Conservation (phyloP, 37 sponge, comb jelly and placozoan species). For the Eunapius fragilis region DNA sequence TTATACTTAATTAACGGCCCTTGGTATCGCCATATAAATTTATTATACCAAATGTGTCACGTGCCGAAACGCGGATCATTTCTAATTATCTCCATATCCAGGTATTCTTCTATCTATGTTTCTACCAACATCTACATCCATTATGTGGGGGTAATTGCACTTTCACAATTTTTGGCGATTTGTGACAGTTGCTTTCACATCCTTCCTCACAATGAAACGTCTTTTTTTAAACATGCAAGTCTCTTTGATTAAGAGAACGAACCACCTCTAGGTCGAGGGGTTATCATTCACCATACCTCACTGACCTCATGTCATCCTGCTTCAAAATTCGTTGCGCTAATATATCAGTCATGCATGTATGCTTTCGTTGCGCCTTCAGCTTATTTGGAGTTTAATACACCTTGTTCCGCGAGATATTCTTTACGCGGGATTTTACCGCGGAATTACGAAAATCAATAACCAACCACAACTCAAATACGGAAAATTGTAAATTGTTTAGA, state of each 20-base stretch:
- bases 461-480: not conserved
- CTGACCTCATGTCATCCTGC: not conserved
- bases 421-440: not conserved
- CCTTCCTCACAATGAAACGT: not conserved
- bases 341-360: not conserved
- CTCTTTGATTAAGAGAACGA: not conserved
- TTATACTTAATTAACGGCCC: no score
- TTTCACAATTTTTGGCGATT: not conserved
- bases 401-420: not conserved
- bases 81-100: no score
- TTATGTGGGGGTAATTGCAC: no score
- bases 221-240: not conserved
- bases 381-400: not conserved
- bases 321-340: not conserved
- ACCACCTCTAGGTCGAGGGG: not conserved
- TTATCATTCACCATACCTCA: not conserved
- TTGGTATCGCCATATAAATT: no score
- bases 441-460: not conserved
- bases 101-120: no score
- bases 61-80: no score
- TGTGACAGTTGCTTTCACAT: no score
- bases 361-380: not conserved
- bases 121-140: no score
- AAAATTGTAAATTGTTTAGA: not conserved
- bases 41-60: no score